Evolutionary conservation across 37 sponge, comb jelly and placozoan species (phyloP).

Genomic region (Halichondria panicea): DNA sequence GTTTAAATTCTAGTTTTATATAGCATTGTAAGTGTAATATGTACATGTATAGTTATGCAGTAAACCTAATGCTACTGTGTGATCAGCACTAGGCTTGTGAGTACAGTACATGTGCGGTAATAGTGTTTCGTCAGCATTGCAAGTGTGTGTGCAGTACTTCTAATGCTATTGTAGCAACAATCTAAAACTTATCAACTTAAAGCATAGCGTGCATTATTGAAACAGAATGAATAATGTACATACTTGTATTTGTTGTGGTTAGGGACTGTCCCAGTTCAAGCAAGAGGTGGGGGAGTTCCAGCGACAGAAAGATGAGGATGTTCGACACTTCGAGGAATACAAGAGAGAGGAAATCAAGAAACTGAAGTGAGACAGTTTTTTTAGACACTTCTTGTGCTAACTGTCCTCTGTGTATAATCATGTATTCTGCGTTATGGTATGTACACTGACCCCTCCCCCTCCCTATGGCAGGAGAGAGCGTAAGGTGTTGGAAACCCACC

Average conservation of each 20-base stretch:
- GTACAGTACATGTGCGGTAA: too few species aligned
- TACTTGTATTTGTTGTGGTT: neutral
- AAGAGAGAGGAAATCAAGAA: constrained; percentile 79
- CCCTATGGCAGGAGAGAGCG: constrained; percentile 57
- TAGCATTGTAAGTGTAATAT: neutral
- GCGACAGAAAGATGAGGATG: constrained; percentile 62
- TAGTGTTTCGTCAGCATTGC: too few species aligned
- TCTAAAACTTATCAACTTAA: too few species aligned
- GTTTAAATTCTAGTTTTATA: neutral
- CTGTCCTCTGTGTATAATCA: too few species aligned
- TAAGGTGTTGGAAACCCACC: constrained; percentile 74
- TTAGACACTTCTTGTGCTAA: too few species aligned
- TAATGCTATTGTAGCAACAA: too few species aligned
- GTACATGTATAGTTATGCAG: constrained; percentile 5
- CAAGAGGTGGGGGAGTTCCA: constrained; percentile 70
- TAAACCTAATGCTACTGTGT: neutral
- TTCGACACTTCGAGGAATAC: constrained; percentile 63
- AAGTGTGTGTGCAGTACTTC: too few species aligned
- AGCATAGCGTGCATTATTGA: too few species aligned
- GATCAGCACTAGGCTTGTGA: too few species aligned
- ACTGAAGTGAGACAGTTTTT: constrained; percentile 62
- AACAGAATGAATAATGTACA: too few species aligned
- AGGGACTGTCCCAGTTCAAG: constrained; percentile 54
- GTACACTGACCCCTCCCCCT: neutral
- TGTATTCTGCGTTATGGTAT: too few species aligned